Conservation (phyloP, 2,113 vertebrate genomes). For the Gymnogyps californianus region DNA sequence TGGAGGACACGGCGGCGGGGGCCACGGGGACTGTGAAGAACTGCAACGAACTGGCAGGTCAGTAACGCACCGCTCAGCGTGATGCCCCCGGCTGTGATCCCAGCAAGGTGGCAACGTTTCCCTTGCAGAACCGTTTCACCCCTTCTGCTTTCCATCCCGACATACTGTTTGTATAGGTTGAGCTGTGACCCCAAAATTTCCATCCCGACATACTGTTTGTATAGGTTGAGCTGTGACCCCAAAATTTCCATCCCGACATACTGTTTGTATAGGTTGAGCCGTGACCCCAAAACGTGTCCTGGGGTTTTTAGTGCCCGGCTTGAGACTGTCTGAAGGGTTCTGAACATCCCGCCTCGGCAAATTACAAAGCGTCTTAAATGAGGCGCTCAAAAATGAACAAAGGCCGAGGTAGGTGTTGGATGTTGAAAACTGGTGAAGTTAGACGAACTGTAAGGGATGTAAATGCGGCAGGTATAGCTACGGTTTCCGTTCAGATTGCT, state of each 20-base stretch:
- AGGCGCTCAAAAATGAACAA: not conserved
- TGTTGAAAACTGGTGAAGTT: not conserved
- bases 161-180: no score
- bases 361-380: accelerated
- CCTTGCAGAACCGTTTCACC: accelerated
- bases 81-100: not conserved
- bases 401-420: not conserved
- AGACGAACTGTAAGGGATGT: accelerated
- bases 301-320: not conserved
- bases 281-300: accelerated
- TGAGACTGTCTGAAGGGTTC: not conserved
- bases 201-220: accelerated
- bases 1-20: conserved; percentile 83
- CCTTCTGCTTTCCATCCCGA: not conserved
- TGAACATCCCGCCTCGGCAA: accelerated
- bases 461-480: not conserved
- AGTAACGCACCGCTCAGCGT: accelerated
- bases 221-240: not conserved
- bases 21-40: conserved; percentile 86
- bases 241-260: accelerated
- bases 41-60: conserved; percentile 90
- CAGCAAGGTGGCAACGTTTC: accelerated
- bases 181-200: no score
- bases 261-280: not conserved
- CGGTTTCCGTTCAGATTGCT: not conserved